Evolutionary conservation across 2,797 vertebrate genomes (phyloP), one percentile per base, ranked within the genome.

Genomic region (Rhinella marina): DNA sequence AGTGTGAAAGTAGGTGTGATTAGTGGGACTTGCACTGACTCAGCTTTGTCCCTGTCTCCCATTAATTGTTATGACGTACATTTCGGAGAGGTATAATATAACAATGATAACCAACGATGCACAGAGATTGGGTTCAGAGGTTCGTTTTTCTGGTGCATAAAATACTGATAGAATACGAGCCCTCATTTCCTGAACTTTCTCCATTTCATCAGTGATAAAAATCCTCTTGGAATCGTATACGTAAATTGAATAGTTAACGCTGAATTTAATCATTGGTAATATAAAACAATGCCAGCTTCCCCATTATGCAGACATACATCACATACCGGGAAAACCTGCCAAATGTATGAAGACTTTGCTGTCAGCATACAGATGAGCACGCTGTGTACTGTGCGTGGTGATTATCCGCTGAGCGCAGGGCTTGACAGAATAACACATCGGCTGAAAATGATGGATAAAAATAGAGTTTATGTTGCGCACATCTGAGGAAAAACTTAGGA

Each of bases 361-460:
- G 70, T 73, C 70, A 12, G 70, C 32, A 48, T 73, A 48, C 32
- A 73, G 70, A 73, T 73, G 70, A 48, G 32, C 70, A 48, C 68
- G 17, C 29, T 2, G 14, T 73, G 70, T 73, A 50, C 32, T 21
- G 32, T 73, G 72, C 72, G 23, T 48, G 32, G 41, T 50, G 32
- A 73, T 48, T 50, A 73, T 23, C 29, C 17, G 68, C 16, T 19
- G 29, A 72, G 25, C 29, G 66, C 66, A 68, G 29, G 68, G 27
- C 41, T 19, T 41, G 68, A 72, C 27, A 19, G 68, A 12, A 66
- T 19, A 32, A 32, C 29, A 68, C 66, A 72, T 7, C 17, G 3
- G 7, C 68, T 17, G 68, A 72, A 1, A 17, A 19, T 72, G 17
- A 19, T 19, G 29, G 68, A 41, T 72, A 72, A 72, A 72, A 72